Conservation (phyloP, 92 coral and sea anemone species). For the Siderastrea radians region DNA sequence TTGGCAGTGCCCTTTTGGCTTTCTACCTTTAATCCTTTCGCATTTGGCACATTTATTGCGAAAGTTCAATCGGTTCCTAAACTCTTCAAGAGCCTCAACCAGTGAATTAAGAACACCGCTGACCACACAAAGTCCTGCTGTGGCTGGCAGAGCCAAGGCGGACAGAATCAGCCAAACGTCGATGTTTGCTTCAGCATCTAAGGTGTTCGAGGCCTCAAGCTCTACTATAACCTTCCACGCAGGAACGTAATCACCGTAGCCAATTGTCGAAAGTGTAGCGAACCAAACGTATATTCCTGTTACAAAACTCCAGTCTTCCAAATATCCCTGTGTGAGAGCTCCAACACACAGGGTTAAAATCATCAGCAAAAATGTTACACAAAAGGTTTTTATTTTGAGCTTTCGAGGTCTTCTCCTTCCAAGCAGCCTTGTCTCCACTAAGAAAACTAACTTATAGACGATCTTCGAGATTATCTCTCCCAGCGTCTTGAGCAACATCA, state of each 20-base stretch:
- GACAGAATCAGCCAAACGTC: neutral
- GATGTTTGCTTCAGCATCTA: neutral
- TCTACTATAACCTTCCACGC: neutral
- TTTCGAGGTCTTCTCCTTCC: constrained; percentile 7
- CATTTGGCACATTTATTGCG: neutral
- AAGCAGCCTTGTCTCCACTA: constrained; percentile 18
- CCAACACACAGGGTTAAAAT: constrained; percentile 17
- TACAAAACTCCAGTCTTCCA: constrained; percentile 24
- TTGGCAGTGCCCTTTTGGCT: neutral
- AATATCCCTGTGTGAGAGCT: neutral
- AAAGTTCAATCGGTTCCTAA: neutral
- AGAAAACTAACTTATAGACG: neutral
- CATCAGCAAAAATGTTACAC: neutral
- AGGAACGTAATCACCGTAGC: constrained; percentile 37
- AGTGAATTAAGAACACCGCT: constrained; percentile 27
- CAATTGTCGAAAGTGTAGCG: constrained; percentile 37
- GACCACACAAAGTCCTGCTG: constrained; percentile 35
- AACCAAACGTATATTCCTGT: constrained; percentile 37
- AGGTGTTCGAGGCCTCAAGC: neutral
- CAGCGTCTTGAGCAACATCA: constrained; percentile 45
- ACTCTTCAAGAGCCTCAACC: constrained; percentile 24
- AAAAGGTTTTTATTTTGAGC: constrained; percentile 23
- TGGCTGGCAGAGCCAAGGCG: neutral
- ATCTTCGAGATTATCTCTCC: constrained; percentile 39
- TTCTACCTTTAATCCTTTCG: neutral